Evolutionary conservation across 2,113 vertebrate genomes (phyloP).

Genomic region (Microtus richardsoni): DNA sequence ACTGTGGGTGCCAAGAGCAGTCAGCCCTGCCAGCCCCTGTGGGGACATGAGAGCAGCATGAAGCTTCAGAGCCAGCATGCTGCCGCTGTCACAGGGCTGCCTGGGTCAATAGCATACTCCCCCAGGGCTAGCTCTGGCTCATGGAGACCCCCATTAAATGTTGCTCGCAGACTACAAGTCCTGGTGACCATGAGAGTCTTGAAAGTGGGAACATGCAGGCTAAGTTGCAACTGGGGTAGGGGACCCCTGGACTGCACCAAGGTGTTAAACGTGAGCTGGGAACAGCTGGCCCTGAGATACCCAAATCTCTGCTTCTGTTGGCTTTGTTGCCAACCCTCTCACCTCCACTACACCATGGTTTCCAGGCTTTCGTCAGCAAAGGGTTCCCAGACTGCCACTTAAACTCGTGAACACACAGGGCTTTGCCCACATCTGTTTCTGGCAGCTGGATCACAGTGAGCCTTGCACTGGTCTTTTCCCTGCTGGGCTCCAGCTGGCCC

Average conservation of each 20-base stretch:
- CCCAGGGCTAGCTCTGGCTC: neutral
- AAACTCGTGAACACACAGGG: neutral
- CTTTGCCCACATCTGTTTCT: neutral
- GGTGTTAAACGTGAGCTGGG: neutral
- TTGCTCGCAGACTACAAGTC: neutral
- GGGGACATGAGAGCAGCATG: neutral
- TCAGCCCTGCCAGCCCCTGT: neutral
- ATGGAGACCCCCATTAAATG: too few relatives aligned
- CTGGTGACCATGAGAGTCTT: neutral
- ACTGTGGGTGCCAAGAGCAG: neutral
- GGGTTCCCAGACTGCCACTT: neutral
- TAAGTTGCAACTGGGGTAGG: too few relatives aligned
- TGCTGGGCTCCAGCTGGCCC: neutral
- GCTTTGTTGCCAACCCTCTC: neutral
- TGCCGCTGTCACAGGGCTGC: neutral
- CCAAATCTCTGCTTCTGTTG: neutral
- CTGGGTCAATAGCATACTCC: neutral
- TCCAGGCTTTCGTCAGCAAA: neutral
- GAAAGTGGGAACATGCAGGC: neutral
- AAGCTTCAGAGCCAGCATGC: neutral
- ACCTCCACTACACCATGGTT: neutral
- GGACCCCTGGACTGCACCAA: neutral
- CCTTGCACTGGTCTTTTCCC: neutral
- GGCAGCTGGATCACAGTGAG: neutral
- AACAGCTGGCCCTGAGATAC: neutral